Evolutionary conservation across 1,140 invertebrate species (phyloP), one percentile per base, ranked within the genome.

Genomic region (Zaprionus africanus): DNA sequence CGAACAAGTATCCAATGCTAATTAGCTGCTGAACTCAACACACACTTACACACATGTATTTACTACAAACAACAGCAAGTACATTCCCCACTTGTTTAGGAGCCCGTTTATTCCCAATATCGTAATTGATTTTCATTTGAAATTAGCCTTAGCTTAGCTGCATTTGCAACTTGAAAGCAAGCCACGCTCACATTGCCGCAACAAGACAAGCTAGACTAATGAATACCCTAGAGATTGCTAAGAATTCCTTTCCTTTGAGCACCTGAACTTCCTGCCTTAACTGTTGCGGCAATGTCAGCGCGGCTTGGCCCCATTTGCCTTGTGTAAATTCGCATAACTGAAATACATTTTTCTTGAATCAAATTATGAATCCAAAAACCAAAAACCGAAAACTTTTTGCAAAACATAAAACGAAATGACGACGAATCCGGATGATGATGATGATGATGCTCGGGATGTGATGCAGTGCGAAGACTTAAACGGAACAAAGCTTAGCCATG

Each of bases 391-490:
- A 51, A 31, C 56, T 15, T 61, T 41, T 26, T 46, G 17, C 28
- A 67, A 19, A 53, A 12, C 46, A 51, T 24, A 51, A 51, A 51
- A 51, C 19, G 46, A 49, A 49, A 61, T 1, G 5, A 28, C 26
- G 26, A 28, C 5, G 26, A 28, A 28, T 28, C 1, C 1, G 7
- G 28, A 31, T 9, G 28, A 58, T 36, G 46, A 24, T 26, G 13
- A 67, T 17, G 26, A 43, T 28, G 38, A 22, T 61, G 28, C 1
- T n/a, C 15, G 11, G 9, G 58, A 34, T n/a, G 51, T 13, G 51
- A 19, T 66, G 34, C 94, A 98, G 96, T 99, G 98, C 93, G 96
- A 97, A 28, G 97, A 98, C 93, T 93, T 93, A 76, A 97, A 97
- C 90, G 96, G 96, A 92, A 96, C 96, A 62, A 96, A 95, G 60